These are phyloP conservation scores for Itoplectis maculator DNA, from an alignment of 2,888 invertebrate species.

Conservation along the genomic window DNA sequence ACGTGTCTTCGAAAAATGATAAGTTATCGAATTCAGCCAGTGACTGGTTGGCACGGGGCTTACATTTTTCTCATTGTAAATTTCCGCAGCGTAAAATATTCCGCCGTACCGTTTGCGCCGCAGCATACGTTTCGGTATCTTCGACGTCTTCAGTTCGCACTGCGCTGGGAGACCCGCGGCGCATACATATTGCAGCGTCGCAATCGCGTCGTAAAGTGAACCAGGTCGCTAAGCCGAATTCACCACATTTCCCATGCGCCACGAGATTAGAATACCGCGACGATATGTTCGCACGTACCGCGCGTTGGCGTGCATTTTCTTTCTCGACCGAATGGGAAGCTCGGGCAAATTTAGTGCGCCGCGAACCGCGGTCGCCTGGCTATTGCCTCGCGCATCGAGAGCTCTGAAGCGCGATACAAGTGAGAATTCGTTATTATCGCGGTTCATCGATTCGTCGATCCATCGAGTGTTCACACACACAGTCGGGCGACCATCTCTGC, in stretches of 20 bases:
- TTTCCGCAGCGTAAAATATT: slow-evolving; percentile 4
- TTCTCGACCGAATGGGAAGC: background rate
- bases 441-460: background rate
- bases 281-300: slow-evolving; percentile 20
- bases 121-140: slow-evolving; percentile 14
- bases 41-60: background rate
- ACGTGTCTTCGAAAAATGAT: background rate
- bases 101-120: background rate
- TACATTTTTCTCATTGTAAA: background rate
- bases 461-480: background rate
- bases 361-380: slow-evolving; percentile 8
- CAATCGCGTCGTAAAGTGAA: slow-evolving; percentile 41
- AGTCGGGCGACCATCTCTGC: background rate
- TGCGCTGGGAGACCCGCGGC: slow-evolving; percentile 6
- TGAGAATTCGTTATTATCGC: slow-evolving; percentile 25
- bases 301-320: background rate
- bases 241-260: slow-evolving; percentile 19
- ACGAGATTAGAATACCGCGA: slow-evolving; percentile 44
- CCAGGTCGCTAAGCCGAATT: slow-evolving; percentile 33
- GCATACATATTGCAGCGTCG: slow-evolving; percentile 37
- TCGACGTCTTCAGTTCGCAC: background rate
- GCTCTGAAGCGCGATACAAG: background rate
- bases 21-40: background rate
- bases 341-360: background rate
- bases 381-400: slow-evolving; percentile 15